A percentile compares a stretch with the other conserved stretches of the same genome.
These are phyloP conservation scores for Tinea trinotella DNA, from an alignment of 2,888 invertebrate genomes.

Conservation along the genomic window DNA sequence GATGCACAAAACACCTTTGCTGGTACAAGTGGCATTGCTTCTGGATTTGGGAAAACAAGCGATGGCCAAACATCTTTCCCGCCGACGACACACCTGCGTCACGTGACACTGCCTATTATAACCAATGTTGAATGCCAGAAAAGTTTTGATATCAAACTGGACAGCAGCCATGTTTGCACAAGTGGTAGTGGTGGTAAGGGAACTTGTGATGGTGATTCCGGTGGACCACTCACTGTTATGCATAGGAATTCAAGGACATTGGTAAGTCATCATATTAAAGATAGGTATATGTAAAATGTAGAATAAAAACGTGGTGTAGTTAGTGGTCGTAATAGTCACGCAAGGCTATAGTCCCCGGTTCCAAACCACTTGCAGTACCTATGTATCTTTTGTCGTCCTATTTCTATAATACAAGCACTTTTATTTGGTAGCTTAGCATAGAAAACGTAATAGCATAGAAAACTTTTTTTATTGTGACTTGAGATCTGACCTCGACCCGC, in stretches of 20 bases:
- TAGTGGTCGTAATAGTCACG: too few species aligned
- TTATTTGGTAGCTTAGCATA: too few species aligned
- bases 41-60: constrained; percentile 52
- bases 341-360: too few species aligned
- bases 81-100: constrained; percentile 33
- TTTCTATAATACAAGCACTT: too few species aligned
- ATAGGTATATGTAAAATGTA: too few species aligned
- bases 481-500: too few species aligned
- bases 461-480: too few species aligned
- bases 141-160: constrained; percentile 43
- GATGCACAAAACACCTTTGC: constrained; percentile 39
- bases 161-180: constrained; percentile 58
- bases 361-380: too few species aligned
- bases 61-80: constrained; percentile 44
- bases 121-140: constrained; percentile 51
- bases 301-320: too few species aligned
- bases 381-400: too few species aligned
- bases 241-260: constrained; percentile 35
- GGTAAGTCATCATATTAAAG: constrained; percentile 29
- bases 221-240: constrained; percentile 44
- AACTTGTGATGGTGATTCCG: constrained; percentile 61
- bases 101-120: constrained; percentile 37
- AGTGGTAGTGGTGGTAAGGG: constrained; percentile 48
- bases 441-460: too few species aligned
- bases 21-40: constrained; percentile 37